These are phyloP conservation scores for Drosophila phalerata DNA, from an alignment of 2,888 invertebrate species.

Conservation along the genomic window DNA sequence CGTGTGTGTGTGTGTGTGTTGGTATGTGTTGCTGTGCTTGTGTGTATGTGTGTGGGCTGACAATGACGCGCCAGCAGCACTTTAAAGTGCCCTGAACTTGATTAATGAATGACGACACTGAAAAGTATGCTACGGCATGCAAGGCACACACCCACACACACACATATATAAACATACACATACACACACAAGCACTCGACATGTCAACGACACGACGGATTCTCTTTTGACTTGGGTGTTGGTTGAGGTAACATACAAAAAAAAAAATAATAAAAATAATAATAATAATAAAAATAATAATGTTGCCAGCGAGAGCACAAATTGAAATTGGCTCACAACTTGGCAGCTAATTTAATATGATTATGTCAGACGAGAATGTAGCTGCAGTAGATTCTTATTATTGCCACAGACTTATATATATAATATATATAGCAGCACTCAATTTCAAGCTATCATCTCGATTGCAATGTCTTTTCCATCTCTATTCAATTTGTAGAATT, in stretches of 20 bases:
- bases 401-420: slow-evolving; percentile 28
- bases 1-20: slow-evolving; percentile 11
- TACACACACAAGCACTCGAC: slow-evolving; percentile 42
- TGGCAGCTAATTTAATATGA: slow-evolving; percentile 78
- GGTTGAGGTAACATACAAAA: slow-evolving; percentile 35
- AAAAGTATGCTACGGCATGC: slow-evolving; percentile 71
- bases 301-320: slow-evolving; percentile 51
- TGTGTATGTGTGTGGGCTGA: too few relatives aligned
- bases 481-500: slow-evolving; percentile 34
- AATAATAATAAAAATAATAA: slow-evolving; percentile 18
- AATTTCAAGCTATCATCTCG: slow-evolving; percentile 19
- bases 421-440: not conserved
- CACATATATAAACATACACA: slow-evolving; percentile 14
- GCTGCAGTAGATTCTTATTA: slow-evolving; percentile 25
- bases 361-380: slow-evolving; percentile 22
- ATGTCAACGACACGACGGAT: slow-evolving; percentile 70
- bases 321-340: slow-evolving; percentile 75
- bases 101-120: slow-evolving; percentile 75
- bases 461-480: not conserved
- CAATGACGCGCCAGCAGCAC: slow-evolving; percentile 44
- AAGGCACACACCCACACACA: slow-evolving; percentile 34
- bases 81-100: slow-evolving; percentile 80
- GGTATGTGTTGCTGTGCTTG: not conserved
- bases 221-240: not conserved
- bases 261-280: not conserved